Percentiles rank a stretch among this genome's conserved stretches.
phyloP scores from a whole-genome alignment of 2,797 vertebrate species.

The Aythya fuligula region DNA sequence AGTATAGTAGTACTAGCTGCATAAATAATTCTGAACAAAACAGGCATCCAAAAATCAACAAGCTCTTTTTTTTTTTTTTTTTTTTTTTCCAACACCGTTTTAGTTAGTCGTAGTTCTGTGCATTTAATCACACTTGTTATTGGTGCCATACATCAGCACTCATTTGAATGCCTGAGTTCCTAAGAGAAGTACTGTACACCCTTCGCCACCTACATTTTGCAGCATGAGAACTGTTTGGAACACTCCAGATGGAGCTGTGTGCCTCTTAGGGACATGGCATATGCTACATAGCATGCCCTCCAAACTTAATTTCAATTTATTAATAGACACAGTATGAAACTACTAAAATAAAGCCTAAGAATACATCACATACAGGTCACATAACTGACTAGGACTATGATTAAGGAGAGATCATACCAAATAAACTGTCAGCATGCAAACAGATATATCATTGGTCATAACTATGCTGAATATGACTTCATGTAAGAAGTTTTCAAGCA shows the following conservation, averaged over 20 bases:
- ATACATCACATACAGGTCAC: background rate
- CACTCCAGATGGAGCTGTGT: background rate
- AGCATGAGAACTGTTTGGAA: background rate
- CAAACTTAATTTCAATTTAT: background rate
- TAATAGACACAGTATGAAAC: background rate
- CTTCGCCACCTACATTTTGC: background rate
- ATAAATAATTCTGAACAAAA: background rate
- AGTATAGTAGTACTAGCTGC: background rate
- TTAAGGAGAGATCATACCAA: background rate
- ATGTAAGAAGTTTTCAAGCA: background rate
- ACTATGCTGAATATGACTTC: background rate
- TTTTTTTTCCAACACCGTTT: rapidly evolving
- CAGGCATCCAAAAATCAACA: background rate
- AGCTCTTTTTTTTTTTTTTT: background rate
- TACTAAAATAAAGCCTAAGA: background rate
- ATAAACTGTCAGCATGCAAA: background rate
- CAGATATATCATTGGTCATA: rapidly evolving
- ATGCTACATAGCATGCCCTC: background rate
- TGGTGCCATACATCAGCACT: background rate
- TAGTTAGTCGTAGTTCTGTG: background rate
- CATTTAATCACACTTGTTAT: background rate
- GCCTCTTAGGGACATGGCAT: background rate
- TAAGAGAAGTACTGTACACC: background rate
- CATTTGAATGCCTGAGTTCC: background rate
- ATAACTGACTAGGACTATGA: background rate